phyloP scores from a whole-genome alignment of 2,797 vertebrate genomes.

The Coregonus suidteri region DNA sequence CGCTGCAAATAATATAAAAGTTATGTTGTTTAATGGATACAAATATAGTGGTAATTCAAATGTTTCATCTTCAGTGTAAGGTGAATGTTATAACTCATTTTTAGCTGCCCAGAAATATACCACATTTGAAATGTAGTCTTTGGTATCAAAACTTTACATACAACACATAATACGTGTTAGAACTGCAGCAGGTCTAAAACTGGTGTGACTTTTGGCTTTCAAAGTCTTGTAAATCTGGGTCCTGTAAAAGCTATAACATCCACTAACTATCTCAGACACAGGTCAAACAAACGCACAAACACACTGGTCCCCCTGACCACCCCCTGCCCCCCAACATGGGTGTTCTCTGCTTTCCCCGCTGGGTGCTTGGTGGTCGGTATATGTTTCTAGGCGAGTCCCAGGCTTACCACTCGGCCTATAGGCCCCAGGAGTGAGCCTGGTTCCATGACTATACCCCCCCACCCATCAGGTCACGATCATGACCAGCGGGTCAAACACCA shows the following conservation, averaged over 20 bases:
- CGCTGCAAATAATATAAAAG: background rate
- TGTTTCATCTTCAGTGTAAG: background rate
- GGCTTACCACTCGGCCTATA: conserved; percentile 64
- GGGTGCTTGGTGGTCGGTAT: conserved; percentile 58
- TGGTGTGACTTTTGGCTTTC: conserved; percentile 45
- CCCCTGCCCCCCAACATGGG: conserved; percentile 36
- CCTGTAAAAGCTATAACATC: conserved; percentile 27
- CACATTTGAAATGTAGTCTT: background rate
- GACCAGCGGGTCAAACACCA: conserved; percentile 91
- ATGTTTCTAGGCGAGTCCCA: conserved; percentile 56
- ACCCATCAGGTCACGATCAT: conserved; percentile 89
- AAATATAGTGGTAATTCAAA: background rate
- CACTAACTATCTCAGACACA: conserved; percentile 42
- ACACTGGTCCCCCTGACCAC: background rate
- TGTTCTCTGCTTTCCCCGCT: conserved; percentile 69
- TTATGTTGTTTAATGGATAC: background rate
- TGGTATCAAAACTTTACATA: background rate
- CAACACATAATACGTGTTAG: conserved; percentile 2
- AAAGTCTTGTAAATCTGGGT: conserved; percentile 24
- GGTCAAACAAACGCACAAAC: conserved; percentile 35
- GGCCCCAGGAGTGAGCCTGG: conserved; percentile 64
- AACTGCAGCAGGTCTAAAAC: conserved; percentile 32
- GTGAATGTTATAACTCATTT: background rate
- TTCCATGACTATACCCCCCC: conserved; percentile 77
- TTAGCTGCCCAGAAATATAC: background rate